Evolutionary conservation across 2,888 invertebrate genomes (phyloP), one percentile per base, ranked within the genome.

Genomic region (Cantharis rustica): DNA sequence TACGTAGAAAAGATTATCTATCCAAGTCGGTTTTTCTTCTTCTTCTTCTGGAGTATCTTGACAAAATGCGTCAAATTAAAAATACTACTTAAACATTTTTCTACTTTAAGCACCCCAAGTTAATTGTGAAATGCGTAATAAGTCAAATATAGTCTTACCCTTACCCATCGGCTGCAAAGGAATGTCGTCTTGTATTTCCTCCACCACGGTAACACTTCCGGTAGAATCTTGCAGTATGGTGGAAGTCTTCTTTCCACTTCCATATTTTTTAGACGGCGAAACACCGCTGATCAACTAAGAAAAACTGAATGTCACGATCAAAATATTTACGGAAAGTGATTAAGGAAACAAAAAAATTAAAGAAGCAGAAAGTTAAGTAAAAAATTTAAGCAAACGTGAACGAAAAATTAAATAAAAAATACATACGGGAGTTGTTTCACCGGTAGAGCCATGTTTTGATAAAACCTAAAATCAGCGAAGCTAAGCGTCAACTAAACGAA

Each of bases 371-470:
- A 26, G 78, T 47, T 69, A 81, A 77, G 69, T 80, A 84, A 86
- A 86, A 84, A 86, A 86, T 73, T 75, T 69, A 75, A 20, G 68
- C 75, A 79, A 79, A 64, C 47, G 62, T 26, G 31, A 23, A 68
- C 66, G 68, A 27, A 77, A 73, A 75, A 80, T 83, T 83, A 79
- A 71, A 79, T 81, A 84, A 80, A 82, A 83, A 83, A 92, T 93
- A 93, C 93, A 91, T 93, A 94, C 93, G 89, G 93, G 93, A 83
- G 91, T 91, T 85, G 89, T 90, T 88, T 93, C 94, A 90, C 90
- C 89, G 89, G 90, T 89, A 89, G 90, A 90, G 89, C 88, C 73
- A 75, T 78, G 69, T 72, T 81, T 80, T 76, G 77, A 78, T 80
- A 62, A 15, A 71, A 79, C 80, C 80, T 85, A 89, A 89, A 88